Base-by-base conservation (phyloP, 2,113 vertebrate genomes). In the Atractosteus spatula region DNA sequence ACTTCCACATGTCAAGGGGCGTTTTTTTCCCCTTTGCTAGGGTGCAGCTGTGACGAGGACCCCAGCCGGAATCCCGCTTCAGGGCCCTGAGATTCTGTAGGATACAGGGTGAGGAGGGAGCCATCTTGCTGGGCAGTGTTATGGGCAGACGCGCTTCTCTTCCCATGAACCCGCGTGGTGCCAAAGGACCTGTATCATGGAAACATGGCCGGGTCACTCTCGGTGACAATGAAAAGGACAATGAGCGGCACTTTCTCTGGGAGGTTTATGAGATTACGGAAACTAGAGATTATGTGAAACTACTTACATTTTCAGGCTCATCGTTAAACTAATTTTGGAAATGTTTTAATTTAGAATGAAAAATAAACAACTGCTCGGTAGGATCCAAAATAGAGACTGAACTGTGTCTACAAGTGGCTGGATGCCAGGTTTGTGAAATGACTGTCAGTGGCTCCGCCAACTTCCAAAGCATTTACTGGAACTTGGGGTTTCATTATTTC, bases 51-150 rank as follows among this genome's bases (percentile, higher is more conserved):
- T n/a, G 13, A 59, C 7, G 12, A 12, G 56, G n/a, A 5, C 47
- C 2, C 11, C 3, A 59, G 14, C 5, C 3, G 3, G 57, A 16
- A 7, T 41, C 29, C 14, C 8, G 29, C 3, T 41, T 70, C 13
- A 17, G 14, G 17, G 3, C 54, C 29, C 47, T 62, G 43, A 55
- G 72, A 42, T 51, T 8, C 44, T 7, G 44, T 12, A 4, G 59
- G 41, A 41, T 63, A 45, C 5, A 16, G 7, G 41, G 57, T 17
- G 69, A 74, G 62, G 55, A 74, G 72, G 66, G 62, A 69, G 66
- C 62, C 16, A 12, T 12, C 14, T 12, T 74, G 64, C 47, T 55
- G 8, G 41, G 62, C 10, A 29, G 62, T 72, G 63, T 66, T 63
- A 51, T n/a, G 29, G 8, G 51, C 14, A 12, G 55, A 12, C n/a